Percentiles rank a stretch among this genome's conserved stretches.
These are phyloP conservation scores for Aselliscus stoliczkanus DNA, from an alignment of 2,797 vertebrate genomes.

Conservation along the genomic window DNA sequence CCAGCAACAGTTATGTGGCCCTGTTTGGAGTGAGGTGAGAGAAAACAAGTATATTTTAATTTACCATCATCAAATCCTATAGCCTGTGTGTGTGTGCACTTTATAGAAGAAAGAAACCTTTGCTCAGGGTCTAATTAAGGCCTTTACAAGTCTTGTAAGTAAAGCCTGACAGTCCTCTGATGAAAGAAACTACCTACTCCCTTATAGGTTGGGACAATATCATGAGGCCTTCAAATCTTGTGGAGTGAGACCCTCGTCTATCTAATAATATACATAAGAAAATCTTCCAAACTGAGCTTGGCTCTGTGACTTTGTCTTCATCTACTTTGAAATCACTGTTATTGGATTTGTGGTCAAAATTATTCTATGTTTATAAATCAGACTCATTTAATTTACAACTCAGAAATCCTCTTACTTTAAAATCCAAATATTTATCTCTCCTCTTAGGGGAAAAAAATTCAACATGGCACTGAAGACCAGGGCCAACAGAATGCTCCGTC, in stretches of 20 bases:
- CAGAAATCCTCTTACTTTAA: slow-evolving; percentile 6
- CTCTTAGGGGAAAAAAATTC: background rate
- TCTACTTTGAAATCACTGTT: background rate
- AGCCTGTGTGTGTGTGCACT: background rate
- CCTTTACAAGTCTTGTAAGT: background rate
- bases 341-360: background rate
- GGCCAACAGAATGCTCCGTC: background rate
- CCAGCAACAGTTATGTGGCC: background rate
- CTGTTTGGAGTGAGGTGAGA: background rate
- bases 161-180: background rate
- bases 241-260: background rate
- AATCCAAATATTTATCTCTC: background rate
- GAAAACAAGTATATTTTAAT: background rate
- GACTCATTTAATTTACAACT: slow-evolving; percentile 1
- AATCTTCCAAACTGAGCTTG: background rate
- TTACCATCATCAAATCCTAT: background rate
- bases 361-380: background rate
- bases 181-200: background rate
- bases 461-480: background rate
- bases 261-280: background rate
- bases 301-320: background rate
- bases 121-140: background rate
- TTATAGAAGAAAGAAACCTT: background rate
- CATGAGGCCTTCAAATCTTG: background rate
- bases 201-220: background rate